Percentiles rank a stretch among this genome's conserved stretches.
Evolutionary conservation across 2,888 invertebrate genomes (phyloP).

Genomic region (Sussaba pulchella): DNA sequence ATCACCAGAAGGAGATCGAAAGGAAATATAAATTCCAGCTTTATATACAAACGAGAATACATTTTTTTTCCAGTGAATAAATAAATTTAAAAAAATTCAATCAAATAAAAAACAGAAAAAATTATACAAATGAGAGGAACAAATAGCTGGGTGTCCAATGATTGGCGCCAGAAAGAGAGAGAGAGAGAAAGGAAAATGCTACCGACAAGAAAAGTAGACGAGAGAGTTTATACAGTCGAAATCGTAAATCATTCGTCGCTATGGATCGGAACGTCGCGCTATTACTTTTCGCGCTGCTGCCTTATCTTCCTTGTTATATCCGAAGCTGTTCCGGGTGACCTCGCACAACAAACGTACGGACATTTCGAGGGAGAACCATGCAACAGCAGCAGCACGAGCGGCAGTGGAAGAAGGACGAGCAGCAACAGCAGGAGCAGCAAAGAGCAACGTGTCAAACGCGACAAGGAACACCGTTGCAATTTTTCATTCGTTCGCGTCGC

Average conservation of each 20-base stretch:
- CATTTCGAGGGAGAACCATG: not conserved
- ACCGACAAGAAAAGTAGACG: constrained; percentile 33
- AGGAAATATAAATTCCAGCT: too few relatives aligned
- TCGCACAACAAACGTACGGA: constrained; percentile 39
- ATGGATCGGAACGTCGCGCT: constrained; percentile 35
- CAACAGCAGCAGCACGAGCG: not conserved
- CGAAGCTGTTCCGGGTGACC: constrained; percentile 57
- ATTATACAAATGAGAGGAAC: too few relatives aligned
- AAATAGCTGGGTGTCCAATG: too few relatives aligned
- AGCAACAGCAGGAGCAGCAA: not conserved
- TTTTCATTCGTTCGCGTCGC: constrained; percentile 26
- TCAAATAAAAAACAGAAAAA: too few relatives aligned
- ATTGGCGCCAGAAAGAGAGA: constrained; percentile 12
- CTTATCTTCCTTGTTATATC: constrained; percentile 63
- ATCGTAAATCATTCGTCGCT: constrained; percentile 60
- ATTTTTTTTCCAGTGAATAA: too few relatives aligned
- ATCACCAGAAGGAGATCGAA: too few relatives aligned
- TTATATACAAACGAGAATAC: too few relatives aligned
- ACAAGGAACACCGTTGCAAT: constrained; percentile 14
- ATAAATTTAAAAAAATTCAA: too few relatives aligned
- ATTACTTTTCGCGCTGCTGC: constrained; percentile 23
- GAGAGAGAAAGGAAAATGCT: constrained; percentile 34
- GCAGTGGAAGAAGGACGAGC: not conserved
- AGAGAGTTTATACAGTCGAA: constrained; percentile 28
- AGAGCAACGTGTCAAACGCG: constrained; percentile 46